These are phyloP conservation scores for Luehdorfia chinensis DNA, from an alignment of 1,140 invertebrate genomes.

Conservation along the genomic window DNA sequence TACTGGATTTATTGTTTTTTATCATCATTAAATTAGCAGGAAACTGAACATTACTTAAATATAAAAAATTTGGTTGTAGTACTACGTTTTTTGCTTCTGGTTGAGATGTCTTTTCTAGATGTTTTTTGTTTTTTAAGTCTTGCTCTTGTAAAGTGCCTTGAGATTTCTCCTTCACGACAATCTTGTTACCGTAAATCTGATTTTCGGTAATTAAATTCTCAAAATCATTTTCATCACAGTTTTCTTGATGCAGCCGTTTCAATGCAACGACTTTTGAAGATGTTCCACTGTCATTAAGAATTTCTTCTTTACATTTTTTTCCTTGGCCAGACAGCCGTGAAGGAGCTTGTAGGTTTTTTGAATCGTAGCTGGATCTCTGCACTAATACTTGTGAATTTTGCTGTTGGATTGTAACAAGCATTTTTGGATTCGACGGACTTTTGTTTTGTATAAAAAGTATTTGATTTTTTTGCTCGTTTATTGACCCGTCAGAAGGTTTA, in stretches of 20 bases:
- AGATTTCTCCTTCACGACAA: constrained; percentile 75
- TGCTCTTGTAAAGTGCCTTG: constrained; percentile 65
- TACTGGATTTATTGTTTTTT: constrained; percentile 52
- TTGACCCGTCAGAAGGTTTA: constrained; percentile 35
- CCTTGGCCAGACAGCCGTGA: constrained; percentile 56
- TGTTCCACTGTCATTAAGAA: constrained; percentile 38
- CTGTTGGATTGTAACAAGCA: constrained; percentile 60
- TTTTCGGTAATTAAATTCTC: constrained; percentile 76
- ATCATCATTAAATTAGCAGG: constrained; percentile 67
- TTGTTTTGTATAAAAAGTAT: constrained; percentile 65
- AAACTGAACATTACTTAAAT: constrained; percentile 66
- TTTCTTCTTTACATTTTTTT: constrained; percentile 59
- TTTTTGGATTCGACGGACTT: constrained; percentile 51
- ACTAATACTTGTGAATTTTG: constrained; percentile 54
- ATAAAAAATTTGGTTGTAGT: constrained; percentile 66
- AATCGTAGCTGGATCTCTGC: constrained; percentile 52
- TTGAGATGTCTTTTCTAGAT: constrained; percentile 38
- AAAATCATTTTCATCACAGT: constrained; percentile 73
- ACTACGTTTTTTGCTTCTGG: constrained; percentile 49
- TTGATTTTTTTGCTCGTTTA: constrained; percentile 57
- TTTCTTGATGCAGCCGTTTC: constrained; percentile 67
- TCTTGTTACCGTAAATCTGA: constrained; percentile 77
- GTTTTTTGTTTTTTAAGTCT: constrained; percentile 51
- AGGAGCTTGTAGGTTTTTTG: constrained; percentile 69
- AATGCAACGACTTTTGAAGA: constrained; percentile 70